phyloP scores from a whole-genome alignment of 2,888 invertebrate species.

The Drosophila meridionalis region DNA sequence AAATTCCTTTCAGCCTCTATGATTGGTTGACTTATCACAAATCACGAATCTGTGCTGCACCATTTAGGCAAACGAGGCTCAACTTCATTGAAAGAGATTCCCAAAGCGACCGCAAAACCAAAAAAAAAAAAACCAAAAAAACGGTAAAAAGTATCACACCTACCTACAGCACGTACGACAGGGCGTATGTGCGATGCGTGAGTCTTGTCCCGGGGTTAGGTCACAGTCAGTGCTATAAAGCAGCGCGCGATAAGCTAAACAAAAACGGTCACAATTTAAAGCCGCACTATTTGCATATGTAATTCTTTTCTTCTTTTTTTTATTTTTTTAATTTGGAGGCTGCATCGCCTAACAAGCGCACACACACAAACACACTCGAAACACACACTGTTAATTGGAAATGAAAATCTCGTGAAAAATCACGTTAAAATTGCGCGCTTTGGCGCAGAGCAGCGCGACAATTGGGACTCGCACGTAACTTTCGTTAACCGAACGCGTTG shows the following conservation, averaged over 20 bases:
- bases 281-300: constrained; percentile 57
- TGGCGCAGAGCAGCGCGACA: constrained; percentile 8
- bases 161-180: constrained; percentile 22
- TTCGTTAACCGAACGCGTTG: constrained; percentile 75
- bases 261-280: constrained; percentile 39
- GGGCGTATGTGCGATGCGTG: constrained; percentile 31
- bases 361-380: constrained; percentile 14
- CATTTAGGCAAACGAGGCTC: constrained; percentile 43
- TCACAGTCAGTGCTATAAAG: constrained; percentile 41
- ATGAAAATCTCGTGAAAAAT: constrained; percentile 41
- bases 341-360: constrained; percentile 2
- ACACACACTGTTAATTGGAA: constrained; percentile 51
- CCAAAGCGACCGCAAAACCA: constrained; percentile 17
- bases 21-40: constrained; percentile 46
- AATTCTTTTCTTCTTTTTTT: constrained; percentile 23
- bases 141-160: neutral
- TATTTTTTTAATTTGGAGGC: constrained; percentile 23
- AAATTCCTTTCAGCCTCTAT: constrained; percentile 23
- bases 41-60: constrained; percentile 34
- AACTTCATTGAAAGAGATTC: constrained; percentile 24
- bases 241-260: constrained; percentile 36
- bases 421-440: constrained; percentile 32
- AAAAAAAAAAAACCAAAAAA: neutral
- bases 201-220: constrained; percentile 29
- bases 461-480: constrained; percentile 8